These are phyloP conservation scores for Cosmorhoe ocellata DNA, from an alignment of 2,888 invertebrate genomes.

Conservation along the genomic window DNA sequence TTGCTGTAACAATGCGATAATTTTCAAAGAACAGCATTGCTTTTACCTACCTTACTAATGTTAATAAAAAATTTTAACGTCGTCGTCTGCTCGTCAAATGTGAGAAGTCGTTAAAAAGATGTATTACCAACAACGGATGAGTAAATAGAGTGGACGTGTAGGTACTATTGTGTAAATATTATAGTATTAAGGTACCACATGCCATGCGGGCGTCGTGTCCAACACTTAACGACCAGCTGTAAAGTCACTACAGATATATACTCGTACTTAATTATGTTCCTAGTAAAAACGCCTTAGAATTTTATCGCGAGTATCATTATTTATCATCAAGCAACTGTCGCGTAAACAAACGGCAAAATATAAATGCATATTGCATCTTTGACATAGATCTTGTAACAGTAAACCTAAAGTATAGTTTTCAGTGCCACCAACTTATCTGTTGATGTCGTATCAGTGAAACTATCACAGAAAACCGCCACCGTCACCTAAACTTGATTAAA, in stretches of 20 bases:
- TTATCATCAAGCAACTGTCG: slow-evolving; percentile 32
- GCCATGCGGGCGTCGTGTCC: slow-evolving; percentile 31
- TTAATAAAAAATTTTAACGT: no score
- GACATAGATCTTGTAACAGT: background rate
- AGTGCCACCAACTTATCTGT: no score
- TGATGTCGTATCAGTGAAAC: no score
- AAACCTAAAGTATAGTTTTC: no score
- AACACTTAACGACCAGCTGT: slow-evolving; percentile 35
- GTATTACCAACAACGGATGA: slow-evolving; percentile 38
- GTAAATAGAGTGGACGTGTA: slow-evolving; percentile 36
- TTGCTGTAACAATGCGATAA: no score
- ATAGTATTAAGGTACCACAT: slow-evolving; percentile 26
- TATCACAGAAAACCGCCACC: no score
- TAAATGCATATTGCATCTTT: slow-evolving; percentile 15
- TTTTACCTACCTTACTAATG: no score
- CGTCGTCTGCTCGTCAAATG: slow-evolving; percentile 41
- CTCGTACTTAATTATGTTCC: slow-evolving; percentile 34
- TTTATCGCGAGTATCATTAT: slow-evolving; percentile 33
- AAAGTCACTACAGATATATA: slow-evolving; percentile 30
- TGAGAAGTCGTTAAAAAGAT: slow-evolving; percentile 58
- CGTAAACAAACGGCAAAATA: slow-evolving; percentile 15
- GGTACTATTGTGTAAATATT: slow-evolving; percentile 19
- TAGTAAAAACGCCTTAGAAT: slow-evolving; percentile 29
- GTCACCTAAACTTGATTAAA: no score
- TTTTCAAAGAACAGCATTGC: no score